Evolutionary conservation across 2,113 vertebrate genomes (phyloP).

Genomic region (Sciurus niger): DNA sequence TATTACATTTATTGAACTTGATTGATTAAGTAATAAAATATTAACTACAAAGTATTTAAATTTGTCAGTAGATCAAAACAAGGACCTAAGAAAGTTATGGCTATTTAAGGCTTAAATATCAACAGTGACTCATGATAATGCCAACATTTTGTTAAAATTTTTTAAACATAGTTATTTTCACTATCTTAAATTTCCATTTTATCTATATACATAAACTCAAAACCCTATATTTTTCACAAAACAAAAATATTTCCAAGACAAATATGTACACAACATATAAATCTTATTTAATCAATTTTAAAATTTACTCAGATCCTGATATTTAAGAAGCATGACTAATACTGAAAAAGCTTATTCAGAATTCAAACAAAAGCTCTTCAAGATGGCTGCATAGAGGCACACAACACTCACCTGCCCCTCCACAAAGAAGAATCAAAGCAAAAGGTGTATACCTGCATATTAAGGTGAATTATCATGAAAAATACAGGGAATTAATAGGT

Average conservation of each 20-base stretch:
- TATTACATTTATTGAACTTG: not conserved
- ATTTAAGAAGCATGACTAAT: not conserved
- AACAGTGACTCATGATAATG: not conserved
- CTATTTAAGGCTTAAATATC: not conserved
- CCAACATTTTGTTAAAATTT: not conserved
- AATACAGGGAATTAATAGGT: too few species aligned
- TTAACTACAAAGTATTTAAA: not conserved
- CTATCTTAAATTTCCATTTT: not conserved
- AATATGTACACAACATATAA: too few species aligned
- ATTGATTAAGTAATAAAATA: not conserved
- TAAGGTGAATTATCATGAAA: too few species aligned
- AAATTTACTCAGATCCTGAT: not conserved
- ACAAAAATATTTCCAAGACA: too few species aligned
- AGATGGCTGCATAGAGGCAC: too few species aligned
- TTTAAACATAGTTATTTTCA: not conserved
- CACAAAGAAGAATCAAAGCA: too few species aligned
- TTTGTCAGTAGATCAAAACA: not conserved
- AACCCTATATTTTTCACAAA: not conserved
- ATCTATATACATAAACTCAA: not conserved
- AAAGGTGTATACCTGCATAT: too few species aligned
- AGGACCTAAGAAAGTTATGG: too few species aligned
- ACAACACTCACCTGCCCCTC: too few species aligned
- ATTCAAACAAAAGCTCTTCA: not conserved
- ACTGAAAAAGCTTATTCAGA: not conserved
- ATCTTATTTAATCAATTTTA: too few species aligned